phyloP scores from a whole-genome alignment of 2,113 vertebrate species.

The Psophia crepitans region DNA sequence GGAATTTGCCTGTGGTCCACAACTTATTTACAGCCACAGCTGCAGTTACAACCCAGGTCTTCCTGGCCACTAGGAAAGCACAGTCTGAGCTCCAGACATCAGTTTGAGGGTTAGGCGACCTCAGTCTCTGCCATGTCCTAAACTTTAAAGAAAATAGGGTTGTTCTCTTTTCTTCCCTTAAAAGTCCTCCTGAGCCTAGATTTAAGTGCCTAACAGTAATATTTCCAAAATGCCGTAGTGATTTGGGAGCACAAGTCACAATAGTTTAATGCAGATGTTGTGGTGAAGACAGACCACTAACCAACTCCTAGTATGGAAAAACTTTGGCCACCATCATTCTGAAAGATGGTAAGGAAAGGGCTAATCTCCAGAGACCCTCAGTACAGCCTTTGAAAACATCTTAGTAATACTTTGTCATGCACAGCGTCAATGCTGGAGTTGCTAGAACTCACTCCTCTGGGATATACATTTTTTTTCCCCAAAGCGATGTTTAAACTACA shows the following conservation, averaged over 20 bases:
- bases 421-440: neutral
- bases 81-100: neutral
- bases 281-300: constrained; percentile 12
- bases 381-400: constrained; percentile 18
- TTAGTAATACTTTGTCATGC: constrained; percentile 34
- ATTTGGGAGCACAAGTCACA: neutral
- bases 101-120: neutral
- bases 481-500: neutral
- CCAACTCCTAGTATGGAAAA: neutral
- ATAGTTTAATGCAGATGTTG: neutral
- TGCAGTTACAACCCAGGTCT: constrained; percentile 1
- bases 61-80: neutral
- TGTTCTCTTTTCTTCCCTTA: neutral
- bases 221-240: neutral
- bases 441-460: constrained; percentile 27
- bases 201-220: neutral
- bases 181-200: neutral
- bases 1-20: neutral
- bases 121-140: neutral
- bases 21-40: neutral
- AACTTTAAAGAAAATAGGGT: neutral
- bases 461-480: neutral
- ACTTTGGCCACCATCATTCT: neutral
- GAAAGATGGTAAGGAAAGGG: neutral
- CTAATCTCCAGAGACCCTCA: neutral